phyloP scores from a whole-genome alignment of 2,888 invertebrate genomes.

The Julus scanicus region DNA sequence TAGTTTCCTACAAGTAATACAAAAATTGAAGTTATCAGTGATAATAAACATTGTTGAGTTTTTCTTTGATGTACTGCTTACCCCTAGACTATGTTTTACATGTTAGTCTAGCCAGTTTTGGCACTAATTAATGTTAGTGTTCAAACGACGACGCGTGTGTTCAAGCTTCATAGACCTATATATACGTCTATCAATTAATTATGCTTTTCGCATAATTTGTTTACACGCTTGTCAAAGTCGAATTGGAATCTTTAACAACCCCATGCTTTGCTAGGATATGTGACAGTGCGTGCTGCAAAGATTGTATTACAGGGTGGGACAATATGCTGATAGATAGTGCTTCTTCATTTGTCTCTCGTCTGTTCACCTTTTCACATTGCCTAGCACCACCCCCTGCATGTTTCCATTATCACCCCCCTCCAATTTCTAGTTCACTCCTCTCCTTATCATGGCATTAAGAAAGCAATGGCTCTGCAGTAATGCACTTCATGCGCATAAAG shows the following conservation, averaged over 20 bases:
- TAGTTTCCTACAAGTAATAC: too few species aligned
- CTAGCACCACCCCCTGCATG: neutral
- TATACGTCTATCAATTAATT: neutral
- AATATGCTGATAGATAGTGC: neutral
- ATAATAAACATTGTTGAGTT: too few species aligned
- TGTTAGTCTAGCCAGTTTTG: too few species aligned
- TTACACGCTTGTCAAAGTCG: neutral
- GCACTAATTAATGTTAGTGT: too few species aligned
- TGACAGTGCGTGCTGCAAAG: too few species aligned
- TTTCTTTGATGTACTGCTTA: too few species aligned
- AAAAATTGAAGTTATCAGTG: too few species aligned
- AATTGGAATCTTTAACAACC: neutral
- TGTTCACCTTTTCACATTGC: neutral
- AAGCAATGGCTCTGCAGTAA: conserved; percentile 27
- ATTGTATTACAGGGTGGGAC: neutral
- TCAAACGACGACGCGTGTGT: too few species aligned
- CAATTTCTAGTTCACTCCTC: conserved; percentile 2
- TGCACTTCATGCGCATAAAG: neutral
- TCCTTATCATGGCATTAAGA: conserved; percentile 14
- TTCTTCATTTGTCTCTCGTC: neutral
- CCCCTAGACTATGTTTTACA: too few species aligned
- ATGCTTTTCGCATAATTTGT: neutral
- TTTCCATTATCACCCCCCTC: neutral
- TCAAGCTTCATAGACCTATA: too few species aligned
- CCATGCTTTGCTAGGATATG: neutral